A percentile compares a stretch with the other conserved stretches of the same genome.
Evolutionary conservation across 2,113 vertebrate species (phyloP).

Genomic region (Malurus melanocephalus): DNA sequence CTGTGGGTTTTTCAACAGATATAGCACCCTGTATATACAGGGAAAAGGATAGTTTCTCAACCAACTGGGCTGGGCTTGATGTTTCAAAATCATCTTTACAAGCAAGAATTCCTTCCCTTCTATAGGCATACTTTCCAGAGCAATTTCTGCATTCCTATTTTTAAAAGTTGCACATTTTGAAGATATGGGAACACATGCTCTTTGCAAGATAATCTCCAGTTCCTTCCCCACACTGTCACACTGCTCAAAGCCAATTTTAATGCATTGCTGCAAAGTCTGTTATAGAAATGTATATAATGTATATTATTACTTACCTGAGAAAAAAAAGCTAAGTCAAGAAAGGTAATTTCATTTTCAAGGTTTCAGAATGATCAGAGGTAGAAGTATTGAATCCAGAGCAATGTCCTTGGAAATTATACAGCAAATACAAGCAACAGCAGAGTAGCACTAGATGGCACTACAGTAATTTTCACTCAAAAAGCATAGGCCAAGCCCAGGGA

Average conservation of each 20-base stretch:
- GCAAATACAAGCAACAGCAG: neutral
- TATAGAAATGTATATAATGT: neutral
- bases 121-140: neutral
- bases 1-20: neutral
- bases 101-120: neutral
- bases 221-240: neutral
- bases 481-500: neutral
- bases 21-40: neutral
- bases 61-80: neutral
- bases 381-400: neutral
- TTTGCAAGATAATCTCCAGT: neutral
- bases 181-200: neutral
- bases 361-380: neutral
- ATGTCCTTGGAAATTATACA: neutral
- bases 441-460: conserved; percentile 54
- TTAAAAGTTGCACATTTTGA: conserved; percentile 1
- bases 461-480: conserved; percentile 11
- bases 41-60: neutral
- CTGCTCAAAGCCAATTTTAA: neutral
- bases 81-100: neutral
- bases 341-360: neutral
- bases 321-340: neutral
- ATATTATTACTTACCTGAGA: neutral
- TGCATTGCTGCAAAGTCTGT: neutral
- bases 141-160: conserved; percentile 33